Percentiles rank a stretch among this genome's conserved stretches.
Evolutionary conservation across 1,140 invertebrate species (phyloP).

Genomic region (Leucophenga varia): DNA sequence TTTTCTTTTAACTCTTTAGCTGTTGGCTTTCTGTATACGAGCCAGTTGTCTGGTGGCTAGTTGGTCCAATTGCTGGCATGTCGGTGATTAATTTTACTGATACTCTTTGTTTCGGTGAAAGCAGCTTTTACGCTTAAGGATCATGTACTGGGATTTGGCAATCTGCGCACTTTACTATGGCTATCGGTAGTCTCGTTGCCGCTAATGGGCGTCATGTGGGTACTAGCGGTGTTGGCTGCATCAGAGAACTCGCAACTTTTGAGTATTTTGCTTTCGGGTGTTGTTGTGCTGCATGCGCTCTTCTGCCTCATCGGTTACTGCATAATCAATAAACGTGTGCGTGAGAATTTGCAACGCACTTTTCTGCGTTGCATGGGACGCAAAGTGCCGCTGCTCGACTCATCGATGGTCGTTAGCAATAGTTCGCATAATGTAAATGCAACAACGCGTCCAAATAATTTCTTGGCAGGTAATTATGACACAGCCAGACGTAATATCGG

Average conservation of each 20-base stretch:
- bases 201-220: slow-evolving; percentile 76
- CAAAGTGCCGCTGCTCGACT: slow-evolving; percentile 78
- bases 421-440: slow-evolving; percentile 73
- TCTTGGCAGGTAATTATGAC: slow-evolving; percentile 45
- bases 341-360: slow-evolving; percentile 65
- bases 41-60: slow-evolving; percentile 86
- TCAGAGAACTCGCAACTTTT: slow-evolving; percentile 78
- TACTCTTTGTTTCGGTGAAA: slow-evolving; percentile 80
- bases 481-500: slow-evolving; percentile 79
- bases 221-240: slow-evolving; percentile 76
- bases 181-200: slow-evolving; percentile 77
- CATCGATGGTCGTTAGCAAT: slow-evolving; percentile 69
- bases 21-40: slow-evolving; percentile 95
- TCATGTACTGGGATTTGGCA: slow-evolving; percentile 86
- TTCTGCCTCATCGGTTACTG: slow-evolving; percentile 83
- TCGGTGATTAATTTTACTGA: slow-evolving; percentile 76
- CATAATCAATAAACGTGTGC: slow-evolving; percentile 75
- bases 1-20: slow-evolving; percentile 57
- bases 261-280: slow-evolving; percentile 71
- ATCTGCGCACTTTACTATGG: slow-evolving; percentile 84
- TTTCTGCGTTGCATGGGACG: slow-evolving; percentile 77
- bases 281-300: slow-evolving; percentile 70
- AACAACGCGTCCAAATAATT: slow-evolving; percentile 57
- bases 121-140: slow-evolving; percentile 90
- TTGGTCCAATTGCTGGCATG: slow-evolving; percentile 78